phyloP scores from a whole-genome alignment of 2,888 invertebrate species.

The Amiota mariae region DNA sequence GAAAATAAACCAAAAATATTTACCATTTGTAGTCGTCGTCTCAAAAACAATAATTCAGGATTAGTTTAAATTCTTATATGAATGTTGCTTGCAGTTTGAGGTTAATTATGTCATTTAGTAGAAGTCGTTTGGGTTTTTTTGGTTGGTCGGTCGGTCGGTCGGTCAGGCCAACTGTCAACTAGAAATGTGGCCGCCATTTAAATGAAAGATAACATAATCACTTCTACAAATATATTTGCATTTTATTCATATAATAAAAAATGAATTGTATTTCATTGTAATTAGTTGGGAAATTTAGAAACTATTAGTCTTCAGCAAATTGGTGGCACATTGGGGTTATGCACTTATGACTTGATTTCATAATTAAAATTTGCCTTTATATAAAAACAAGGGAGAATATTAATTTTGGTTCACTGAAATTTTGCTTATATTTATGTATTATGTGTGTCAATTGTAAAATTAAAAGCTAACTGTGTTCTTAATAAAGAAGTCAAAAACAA shows the following conservation, averaged over 20 bases:
- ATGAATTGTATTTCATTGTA: conserved; percentile 21
- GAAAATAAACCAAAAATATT: conserved; percentile 59
- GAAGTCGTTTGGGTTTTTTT: no score
- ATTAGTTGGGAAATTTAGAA: not conserved
- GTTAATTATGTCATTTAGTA: conserved; percentile 65
- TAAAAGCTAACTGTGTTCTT: no score
- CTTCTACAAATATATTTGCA: conserved; percentile 15
- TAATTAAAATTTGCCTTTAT: no score
- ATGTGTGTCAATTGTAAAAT: no score
- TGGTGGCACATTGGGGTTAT: not conserved
- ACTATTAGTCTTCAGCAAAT: not conserved
- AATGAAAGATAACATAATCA: conserved; percentile 47
- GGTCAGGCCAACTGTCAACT: conserved; percentile 52
- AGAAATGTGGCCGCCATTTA: conserved; percentile 19
- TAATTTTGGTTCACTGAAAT: no score
- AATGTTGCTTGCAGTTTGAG: conserved; percentile 49
- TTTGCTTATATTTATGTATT: no score
- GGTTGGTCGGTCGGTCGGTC: no score
- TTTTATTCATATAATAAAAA: conserved; percentile 32
- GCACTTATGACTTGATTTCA: no score
- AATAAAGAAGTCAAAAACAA: no score
- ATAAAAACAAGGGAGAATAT: no score
- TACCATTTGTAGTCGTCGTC: conserved; percentile 45
- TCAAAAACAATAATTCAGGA: conserved; percentile 63
- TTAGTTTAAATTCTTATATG: conserved; percentile 55